Evolutionary conservation across 2,888 invertebrate genomes (phyloP), one percentile per base, ranked within the genome.

Genomic region (Pandemis heparana): DNA sequence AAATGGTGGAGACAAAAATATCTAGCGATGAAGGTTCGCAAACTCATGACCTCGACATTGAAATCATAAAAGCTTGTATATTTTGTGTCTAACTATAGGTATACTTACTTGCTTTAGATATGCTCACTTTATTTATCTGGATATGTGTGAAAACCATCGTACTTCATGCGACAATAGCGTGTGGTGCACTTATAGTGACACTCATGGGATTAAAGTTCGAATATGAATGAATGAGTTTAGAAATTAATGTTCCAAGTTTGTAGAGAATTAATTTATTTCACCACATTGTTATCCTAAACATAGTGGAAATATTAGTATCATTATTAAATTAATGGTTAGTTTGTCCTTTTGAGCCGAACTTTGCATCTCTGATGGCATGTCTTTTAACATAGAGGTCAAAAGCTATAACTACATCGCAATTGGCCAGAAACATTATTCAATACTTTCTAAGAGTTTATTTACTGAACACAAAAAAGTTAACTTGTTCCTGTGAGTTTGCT

Each of bases 1-100:
- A 43, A 62, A 43, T 62, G 18, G 38, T 38, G 5, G 32, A 60
- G 60, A 60, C 38, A 60, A 60, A 60, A 59, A 59, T 59, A 12
- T n/a, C 16, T 32, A 32, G 38, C 14, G n/a, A 60, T 0, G 38
- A n/a, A 38, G n/a, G 38, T 23, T 18, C 23, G 56, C 56, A 23
- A 56, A 12, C 9, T 56, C 23, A 23, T 56, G 56, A 23, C 51
- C 51, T 51, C 16, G 51, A 51, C 6, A 16, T 16, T 51, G n/a
- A n/a, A 51, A 51, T 16, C 16, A 8, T 51, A 16, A n/a, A 32
- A 32, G 9, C n/a, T 8, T 51, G 8, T 16, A 16, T 51, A 16
- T n/a, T 32, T 32, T 32, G 16, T 46, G 4, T 51, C 5, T 16
- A 16, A 16, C n/a, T 14, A 12, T 46, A 12, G 9, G 4, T 46